phyloP scores from a whole-genome alignment of 2,797 vertebrate genomes.

The Potorous gilbertii region DNA sequence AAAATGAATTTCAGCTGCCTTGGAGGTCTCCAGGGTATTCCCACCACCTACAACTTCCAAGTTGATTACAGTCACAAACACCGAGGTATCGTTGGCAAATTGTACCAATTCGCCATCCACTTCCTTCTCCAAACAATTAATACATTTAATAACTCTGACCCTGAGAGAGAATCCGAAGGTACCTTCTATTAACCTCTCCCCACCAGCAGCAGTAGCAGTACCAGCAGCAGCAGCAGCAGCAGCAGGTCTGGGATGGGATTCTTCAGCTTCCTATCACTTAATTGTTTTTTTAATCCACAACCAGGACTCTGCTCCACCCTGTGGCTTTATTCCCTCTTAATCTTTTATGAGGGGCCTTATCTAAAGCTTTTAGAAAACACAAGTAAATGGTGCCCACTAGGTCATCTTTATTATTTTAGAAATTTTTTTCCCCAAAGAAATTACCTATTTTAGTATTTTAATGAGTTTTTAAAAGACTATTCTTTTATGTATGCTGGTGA shows the following conservation, averaged over 20 bases:
- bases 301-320: conserved; percentile 69
- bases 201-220: conserved; percentile 38
- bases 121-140: conserved; percentile 75
- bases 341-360: conserved; percentile 80
- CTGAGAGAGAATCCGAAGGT: conserved; percentile 55
- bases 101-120: conserved; percentile 29
- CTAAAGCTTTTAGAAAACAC: conserved; percentile 80
- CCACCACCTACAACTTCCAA: neutral
- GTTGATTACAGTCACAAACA: conserved; percentile 34
- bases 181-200: conserved; percentile 72
- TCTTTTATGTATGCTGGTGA: conserved; percentile 34
- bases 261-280: conserved; percentile 68
- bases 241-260: conserved; percentile 42
- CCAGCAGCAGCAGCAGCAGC: conserved; percentile 53
- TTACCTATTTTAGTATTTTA: conserved; percentile 69
- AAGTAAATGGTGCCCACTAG: conserved; percentile 76
- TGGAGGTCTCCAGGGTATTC: neutral
- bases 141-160: conserved; percentile 69
- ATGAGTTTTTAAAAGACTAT: conserved; percentile 66
- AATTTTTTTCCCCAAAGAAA: conserved; percentile 75
- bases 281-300: conserved; percentile 78
- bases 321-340: conserved; percentile 79
- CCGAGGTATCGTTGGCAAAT: neutral
- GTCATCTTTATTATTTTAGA: conserved; percentile 79
- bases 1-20: neutral